Base-by-base conservation (phyloP, 2,888 invertebrate species). In the Melipona bicolor region DNA sequence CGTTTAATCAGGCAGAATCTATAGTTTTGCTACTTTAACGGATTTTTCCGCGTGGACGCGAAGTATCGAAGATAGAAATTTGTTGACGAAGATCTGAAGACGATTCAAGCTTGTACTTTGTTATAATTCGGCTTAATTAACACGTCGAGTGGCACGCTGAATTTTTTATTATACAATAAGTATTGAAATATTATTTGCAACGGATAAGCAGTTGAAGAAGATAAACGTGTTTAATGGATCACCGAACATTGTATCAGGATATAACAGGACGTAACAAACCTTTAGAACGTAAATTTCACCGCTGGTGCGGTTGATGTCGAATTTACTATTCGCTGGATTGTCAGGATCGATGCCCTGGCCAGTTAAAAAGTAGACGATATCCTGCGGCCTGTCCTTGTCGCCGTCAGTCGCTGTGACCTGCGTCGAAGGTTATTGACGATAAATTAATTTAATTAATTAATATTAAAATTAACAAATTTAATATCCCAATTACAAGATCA, bases 351-450 rank as follows among this genome's bases (percentile, higher is more conserved):
- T 98, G 85, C 99, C 99, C 94, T 99, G 99, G 21, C 98, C 99
- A 56, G 98, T 98, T 86, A 99, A 95, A 95, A 98, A 98, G 95
- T 99, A 99, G 56, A 98, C 98, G 94, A 99, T 99, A 95, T 98
- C 98, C 95, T 98, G 98, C 79, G 98, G 98, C 88, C 99, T 96
- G 94, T 99, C 98, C 94, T 98, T 98, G 95, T 99, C 99, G 73
- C 99, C 99, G 95, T 99, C 99, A 17, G 98, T 98, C 64, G 99
- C 99, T 81, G 97, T 98, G 88, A 99, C 99, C 99, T 99, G 95
- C 15, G 19, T 3, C 21, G 54, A 80, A 64, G 27, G 50, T 15
- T 2, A n/a, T 5, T 27, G 4, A 15, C 19, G 27, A 27, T 17
- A 6, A 6, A 27, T 61, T 36, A 9, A 5, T 36, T 4, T 9